Percentiles rank a stretch among this genome's conserved stretches.
Conservation (phyloP, 2,113 vertebrate genomes). For the Desmodus rotundus region DNA sequence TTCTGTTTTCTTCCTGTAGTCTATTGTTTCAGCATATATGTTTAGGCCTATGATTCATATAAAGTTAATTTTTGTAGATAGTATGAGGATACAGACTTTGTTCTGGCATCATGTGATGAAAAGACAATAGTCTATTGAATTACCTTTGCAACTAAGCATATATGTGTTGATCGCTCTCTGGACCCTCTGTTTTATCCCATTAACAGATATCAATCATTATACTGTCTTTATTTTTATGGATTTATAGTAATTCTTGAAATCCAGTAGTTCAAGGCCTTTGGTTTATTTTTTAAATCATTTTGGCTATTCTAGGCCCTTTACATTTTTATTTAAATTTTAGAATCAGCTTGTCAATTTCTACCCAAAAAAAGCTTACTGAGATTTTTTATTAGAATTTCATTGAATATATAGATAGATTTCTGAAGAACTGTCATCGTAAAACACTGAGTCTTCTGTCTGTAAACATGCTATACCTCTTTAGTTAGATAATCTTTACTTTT, state of each 20-base stretch:
- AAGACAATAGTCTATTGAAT: background rate
- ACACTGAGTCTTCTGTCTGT: background rate
- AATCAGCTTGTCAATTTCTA: background rate
- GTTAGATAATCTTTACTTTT: background rate
- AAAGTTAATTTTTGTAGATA: background rate
- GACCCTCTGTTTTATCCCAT: background rate
- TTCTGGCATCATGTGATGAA: background rate
- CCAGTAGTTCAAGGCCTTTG: background rate
- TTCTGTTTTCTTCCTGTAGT: background rate
- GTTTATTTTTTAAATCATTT: background rate
- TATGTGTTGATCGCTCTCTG: background rate
- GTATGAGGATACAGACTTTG: background rate
- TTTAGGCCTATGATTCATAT: background rate
- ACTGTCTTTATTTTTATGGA: background rate
- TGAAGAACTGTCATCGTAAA: background rate
- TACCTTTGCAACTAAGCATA: background rate
- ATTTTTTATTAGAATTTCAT: background rate
- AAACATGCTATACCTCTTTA: background rate
- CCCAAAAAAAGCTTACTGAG: background rate
- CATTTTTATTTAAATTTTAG: background rate
- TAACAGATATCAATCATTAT: background rate
- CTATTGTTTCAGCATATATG: background rate
- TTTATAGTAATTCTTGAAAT: background rate
- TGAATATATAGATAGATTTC: background rate
- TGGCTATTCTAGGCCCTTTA: background rate